These are phyloP conservation scores for Penaeus japonicus DNA, from an alignment of 1,140 invertebrate genomes.

Conservation along the genomic window DNA sequence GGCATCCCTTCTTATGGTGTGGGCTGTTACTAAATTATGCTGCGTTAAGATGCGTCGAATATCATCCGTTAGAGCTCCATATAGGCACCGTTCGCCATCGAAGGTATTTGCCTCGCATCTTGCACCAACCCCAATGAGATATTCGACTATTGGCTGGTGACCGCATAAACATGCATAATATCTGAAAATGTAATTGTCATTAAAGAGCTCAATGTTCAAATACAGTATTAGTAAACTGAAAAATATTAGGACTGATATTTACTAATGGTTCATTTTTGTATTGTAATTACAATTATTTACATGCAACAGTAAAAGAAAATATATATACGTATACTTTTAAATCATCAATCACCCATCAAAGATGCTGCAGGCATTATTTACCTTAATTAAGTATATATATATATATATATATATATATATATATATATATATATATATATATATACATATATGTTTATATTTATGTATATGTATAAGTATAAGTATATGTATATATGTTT, in stretches of 20 bases:
- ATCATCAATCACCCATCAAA: too few relatives aligned
- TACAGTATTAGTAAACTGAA: too few relatives aligned
- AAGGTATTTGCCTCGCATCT: slow-evolving; percentile 71
- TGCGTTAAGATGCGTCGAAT: slow-evolving; percentile 66
- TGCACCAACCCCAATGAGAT: slow-evolving; percentile 68
- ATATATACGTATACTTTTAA: neutral
- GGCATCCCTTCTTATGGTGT: slow-evolving; percentile 66
- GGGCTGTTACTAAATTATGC: slow-evolving; percentile 67
- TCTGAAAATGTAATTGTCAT: slow-evolving; percentile 60
- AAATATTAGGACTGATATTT: too few relatives aligned
- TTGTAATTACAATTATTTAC: too few relatives aligned
- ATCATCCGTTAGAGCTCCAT: slow-evolving; percentile 69
- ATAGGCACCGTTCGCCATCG: slow-evolving; percentile 71
- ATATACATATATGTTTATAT: neutral
- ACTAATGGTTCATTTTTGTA: too few relatives aligned
- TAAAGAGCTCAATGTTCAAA: neutral
- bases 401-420: neutral
- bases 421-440: neutral
- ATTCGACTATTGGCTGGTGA: slow-evolving; percentile 67
- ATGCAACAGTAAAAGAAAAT: neutral
- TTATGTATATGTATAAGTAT: neutral
- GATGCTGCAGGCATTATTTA: too few relatives aligned
- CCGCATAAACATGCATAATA: slow-evolving; percentile 72
- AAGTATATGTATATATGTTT: neutral
- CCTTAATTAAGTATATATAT: neutral